Conservation (phyloP, 2,888 invertebrate species). For the Neoscelio sp. region DNA sequence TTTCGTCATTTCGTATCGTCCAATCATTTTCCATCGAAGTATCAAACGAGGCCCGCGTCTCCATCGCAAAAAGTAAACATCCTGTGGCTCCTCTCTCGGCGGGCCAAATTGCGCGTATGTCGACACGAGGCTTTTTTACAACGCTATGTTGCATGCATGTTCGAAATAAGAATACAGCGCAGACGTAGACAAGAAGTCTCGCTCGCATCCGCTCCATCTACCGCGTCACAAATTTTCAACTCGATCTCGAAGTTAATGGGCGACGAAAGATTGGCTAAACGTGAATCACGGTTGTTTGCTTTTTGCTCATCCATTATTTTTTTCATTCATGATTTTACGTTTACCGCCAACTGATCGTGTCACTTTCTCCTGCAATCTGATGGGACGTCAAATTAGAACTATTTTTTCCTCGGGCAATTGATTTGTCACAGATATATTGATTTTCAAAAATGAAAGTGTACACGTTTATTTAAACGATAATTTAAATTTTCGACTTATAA, state of each 20-base stretch:
- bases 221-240: conserved; percentile 46
- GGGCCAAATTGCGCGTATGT: conserved; percentile 57
- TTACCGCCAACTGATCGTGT: background rate
- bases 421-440: no score
- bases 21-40: conserved; percentile 39
- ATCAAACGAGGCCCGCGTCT: conserved; percentile 28
- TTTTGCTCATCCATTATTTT: background rate
- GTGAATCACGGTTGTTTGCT: no score
- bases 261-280: no score
- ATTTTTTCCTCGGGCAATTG: no score
- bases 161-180: conserved; percentile 74
- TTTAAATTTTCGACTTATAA: no score
- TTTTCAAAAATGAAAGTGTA: no score
- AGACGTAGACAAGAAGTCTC: conserved; percentile 71
- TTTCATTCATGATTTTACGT: background rate
- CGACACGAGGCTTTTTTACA: conserved; percentile 54
- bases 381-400: no score
- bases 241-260: conserved; percentile 2
- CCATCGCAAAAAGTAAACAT: conserved; percentile 60
- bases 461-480: no score
- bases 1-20: conserved; percentile 1
- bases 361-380: no score
- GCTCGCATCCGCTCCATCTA: conserved; percentile 70
- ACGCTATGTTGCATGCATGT: conserved; percentile 24
- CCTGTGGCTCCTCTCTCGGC: conserved; percentile 30